Evolutionary conservation across 2,797 vertebrate species (phyloP).

Genomic region (Manis pentadactyla): DNA sequence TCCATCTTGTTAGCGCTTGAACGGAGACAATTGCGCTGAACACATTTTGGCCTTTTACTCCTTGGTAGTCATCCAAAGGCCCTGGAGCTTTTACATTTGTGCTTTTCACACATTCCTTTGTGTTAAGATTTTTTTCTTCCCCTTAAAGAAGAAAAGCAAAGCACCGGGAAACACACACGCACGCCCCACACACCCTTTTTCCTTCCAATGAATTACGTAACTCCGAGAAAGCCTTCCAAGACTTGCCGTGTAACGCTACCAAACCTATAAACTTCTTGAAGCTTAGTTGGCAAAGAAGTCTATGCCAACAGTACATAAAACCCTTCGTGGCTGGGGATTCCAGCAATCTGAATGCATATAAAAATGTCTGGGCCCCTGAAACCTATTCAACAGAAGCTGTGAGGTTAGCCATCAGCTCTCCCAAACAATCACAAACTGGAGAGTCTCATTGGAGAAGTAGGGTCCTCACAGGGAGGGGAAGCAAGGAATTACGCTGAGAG

Average conservation of each 20-base stretch:
- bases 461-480: neutral
- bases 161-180: constrained; percentile 10
- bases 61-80: constrained; percentile 57
- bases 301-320: constrained; percentile 61
- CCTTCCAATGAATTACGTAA: constrained; percentile 64
- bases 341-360: constrained; percentile 42
- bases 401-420: neutral
- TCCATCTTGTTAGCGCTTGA: constrained; percentile 66
- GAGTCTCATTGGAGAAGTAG: constrained; percentile 3
- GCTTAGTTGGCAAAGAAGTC: constrained; percentile 62
- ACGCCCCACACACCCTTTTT: neutral
- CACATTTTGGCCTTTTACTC: constrained; percentile 55
- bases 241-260: constrained; percentile 52
- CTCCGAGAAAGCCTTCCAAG: constrained; percentile 68
- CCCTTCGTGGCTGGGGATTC: constrained; percentile 39
- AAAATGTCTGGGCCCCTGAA: constrained; percentile 54
- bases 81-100: constrained; percentile 58
- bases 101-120: constrained; percentile 80
- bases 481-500: neutral
- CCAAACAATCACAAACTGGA: neutral
- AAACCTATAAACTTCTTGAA: constrained; percentile 69
- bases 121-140: constrained; percentile 48
- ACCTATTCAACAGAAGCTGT: constrained; percentile 28
- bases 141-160: constrained; percentile 68
- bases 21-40: constrained; percentile 53